Evolutionary conservation across 30 jellyfish, hydroid and myxozoan genomes (phyloP).

Genomic region (Sanderia malayensis): DNA sequence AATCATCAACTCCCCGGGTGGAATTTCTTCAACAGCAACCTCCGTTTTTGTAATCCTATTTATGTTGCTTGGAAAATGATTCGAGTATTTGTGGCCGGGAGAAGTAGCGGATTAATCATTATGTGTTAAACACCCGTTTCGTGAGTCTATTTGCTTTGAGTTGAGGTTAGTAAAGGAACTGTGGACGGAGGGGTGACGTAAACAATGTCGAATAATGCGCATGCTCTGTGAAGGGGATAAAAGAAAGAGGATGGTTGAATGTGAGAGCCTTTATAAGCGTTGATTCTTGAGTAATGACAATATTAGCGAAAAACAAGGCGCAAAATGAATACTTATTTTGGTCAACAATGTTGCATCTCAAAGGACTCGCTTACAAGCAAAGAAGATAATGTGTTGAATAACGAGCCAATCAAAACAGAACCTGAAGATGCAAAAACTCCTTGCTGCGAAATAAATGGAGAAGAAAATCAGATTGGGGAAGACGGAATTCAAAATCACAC

Average conservation of each 20-base stretch:
- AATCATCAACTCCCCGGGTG: too few relatives aligned
- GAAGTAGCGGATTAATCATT: too few relatives aligned
- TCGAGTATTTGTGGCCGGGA: too few relatives aligned
- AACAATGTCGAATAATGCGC: background rate
- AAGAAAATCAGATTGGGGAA: background rate
- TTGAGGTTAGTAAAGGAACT: too few relatives aligned
- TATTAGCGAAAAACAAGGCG: background rate
- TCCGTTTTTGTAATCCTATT: too few relatives aligned
- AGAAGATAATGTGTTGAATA: background rate
- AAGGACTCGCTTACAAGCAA: background rate
- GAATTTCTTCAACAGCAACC: too few relatives aligned
- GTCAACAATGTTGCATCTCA: conserved; percentile 39
- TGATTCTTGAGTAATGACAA: background rate
- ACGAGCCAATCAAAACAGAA: background rate
- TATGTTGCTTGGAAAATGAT: too few relatives aligned
- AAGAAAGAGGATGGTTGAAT: background rate
- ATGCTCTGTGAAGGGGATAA: background rate
- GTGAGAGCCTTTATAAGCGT: background rate
- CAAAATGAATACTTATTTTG: conserved; percentile 32
- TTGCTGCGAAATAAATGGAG: background rate
- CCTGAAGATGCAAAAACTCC: background rate
- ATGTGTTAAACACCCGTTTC: too few relatives aligned
- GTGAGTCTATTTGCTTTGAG: too few relatives aligned
- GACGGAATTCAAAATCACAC: conserved; percentile 3
- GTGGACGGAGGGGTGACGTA: background rate